Percentiles rank a stretch among this genome's conserved stretches.
phyloP scores from a whole-genome alignment of 2,797 vertebrate species.

The Protosalanx chinensis region DNA sequence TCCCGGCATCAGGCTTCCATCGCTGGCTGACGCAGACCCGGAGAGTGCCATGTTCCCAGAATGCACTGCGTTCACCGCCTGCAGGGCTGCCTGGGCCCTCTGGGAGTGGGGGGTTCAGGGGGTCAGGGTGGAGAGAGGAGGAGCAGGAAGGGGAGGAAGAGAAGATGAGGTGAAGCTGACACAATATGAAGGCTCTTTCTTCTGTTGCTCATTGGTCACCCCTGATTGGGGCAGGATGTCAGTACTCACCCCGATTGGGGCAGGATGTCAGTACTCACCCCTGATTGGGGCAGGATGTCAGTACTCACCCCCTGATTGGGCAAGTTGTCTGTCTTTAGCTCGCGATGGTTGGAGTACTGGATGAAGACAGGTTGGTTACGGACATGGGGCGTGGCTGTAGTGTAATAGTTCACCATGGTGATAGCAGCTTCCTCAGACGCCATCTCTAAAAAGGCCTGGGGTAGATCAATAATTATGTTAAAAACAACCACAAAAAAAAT shows the following conservation, averaged over 20 bases:
- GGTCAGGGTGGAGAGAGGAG: neutral
- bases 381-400: constrained; percentile 71
- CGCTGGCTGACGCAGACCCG: constrained; percentile 48
- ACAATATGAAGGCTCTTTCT: too few species aligned
- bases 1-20: constrained; percentile 53
- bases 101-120: constrained; percentile 34
- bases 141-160: neutral
- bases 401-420: constrained; percentile 86
- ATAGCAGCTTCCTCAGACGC: constrained; percentile 85
- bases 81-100: constrained; percentile 70
- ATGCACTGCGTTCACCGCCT: constrained; percentile 64
- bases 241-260: constrained; percentile 29
- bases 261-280: too few species aligned
- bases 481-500: neutral
- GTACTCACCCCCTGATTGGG: constrained; percentile 77
- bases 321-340: constrained; percentile 83
- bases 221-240: neutral
- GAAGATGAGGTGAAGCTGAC: neutral
- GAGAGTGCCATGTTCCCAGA: constrained; percentile 58
- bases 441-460: constrained; percentile 91
- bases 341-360: constrained; percentile 87
- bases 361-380: constrained; percentile 83
- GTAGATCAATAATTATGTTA: neutral
- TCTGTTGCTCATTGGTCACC: neutral
- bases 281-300: neutral